Conservation (phyloP, 2,113 vertebrate genomes). For the Hiodon alosoides region DNA sequence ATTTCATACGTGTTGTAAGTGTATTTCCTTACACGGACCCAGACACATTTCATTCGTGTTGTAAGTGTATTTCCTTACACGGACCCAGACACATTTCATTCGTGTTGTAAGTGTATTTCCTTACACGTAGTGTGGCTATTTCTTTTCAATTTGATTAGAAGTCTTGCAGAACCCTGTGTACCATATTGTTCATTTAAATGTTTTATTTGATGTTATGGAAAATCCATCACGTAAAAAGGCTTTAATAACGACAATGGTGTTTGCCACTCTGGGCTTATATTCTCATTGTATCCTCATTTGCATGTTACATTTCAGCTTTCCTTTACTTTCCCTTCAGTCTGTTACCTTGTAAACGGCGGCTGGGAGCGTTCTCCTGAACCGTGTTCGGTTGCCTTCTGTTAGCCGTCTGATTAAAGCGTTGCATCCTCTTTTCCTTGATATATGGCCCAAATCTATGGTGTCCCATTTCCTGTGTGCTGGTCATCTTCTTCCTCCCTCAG, state of each 20-base stretch:
- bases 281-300: too few relatives aligned
- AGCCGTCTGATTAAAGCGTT: not conserved
- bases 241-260: too few relatives aligned
- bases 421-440: not conserved
- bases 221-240: too few relatives aligned
- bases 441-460: not conserved
- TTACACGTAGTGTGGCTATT: not conserved
- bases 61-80: too few relatives aligned
- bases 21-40: not conserved
- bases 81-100: not conserved
- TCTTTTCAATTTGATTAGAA: not conserved
- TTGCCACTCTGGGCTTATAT: too few relatives aligned
- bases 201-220: too few relatives aligned
- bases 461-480: not conserved
- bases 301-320: not conserved
- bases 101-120: not conserved
- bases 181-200: too few relatives aligned
- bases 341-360: not conserved
- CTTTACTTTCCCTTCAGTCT: not conserved
- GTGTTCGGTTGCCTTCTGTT: not conserved
- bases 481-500: slow-evolving; percentile 29
- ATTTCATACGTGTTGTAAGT: not conserved
- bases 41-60: too few relatives aligned
- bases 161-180: too few relatives aligned
- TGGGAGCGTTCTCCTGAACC: not conserved